Conservation (phyloP, 2,797 vertebrate genomes). For the Lagorchestes hirsutus region DNA sequence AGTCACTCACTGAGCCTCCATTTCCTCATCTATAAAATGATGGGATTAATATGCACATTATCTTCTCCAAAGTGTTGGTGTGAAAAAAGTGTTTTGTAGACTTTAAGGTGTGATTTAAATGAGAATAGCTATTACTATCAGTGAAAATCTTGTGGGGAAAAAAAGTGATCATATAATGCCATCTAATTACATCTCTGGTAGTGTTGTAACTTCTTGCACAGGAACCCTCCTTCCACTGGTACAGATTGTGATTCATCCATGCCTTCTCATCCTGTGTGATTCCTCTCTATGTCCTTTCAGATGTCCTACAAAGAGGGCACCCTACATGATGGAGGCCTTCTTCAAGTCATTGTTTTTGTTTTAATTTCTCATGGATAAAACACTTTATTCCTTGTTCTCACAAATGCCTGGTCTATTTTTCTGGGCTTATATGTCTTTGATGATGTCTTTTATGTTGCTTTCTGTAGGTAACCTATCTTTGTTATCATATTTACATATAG, state of each 20-base stretch:
- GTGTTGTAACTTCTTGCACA: background rate
- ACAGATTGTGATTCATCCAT: background rate
- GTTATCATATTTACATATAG: background rate
- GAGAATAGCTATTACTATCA: background rate
- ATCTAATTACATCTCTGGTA: background rate
- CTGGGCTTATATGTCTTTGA: background rate
- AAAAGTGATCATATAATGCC: background rate
- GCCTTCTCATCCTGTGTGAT: background rate
- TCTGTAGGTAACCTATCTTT: background rate
- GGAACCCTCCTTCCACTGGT: background rate
- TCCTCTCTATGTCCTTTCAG: background rate
- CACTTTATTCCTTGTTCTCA: background rate
- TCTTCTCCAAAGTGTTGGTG: background rate
- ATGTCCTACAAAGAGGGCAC: background rate
- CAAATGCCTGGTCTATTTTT: background rate
- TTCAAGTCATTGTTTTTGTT: background rate
- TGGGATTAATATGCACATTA: background rate
- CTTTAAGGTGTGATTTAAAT: background rate
- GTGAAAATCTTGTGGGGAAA: background rate
- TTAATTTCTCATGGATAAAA: background rate
- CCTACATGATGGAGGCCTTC: background rate
- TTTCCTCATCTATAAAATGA: background rate
- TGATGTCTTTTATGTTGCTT: background rate
- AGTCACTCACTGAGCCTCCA: background rate
- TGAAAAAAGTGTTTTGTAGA: background rate